Evolutionary conservation across 2,888 invertebrate species (phyloP), one percentile per base, ranked within the genome.

Genomic region (Blastobasis lacticolella): DNA sequence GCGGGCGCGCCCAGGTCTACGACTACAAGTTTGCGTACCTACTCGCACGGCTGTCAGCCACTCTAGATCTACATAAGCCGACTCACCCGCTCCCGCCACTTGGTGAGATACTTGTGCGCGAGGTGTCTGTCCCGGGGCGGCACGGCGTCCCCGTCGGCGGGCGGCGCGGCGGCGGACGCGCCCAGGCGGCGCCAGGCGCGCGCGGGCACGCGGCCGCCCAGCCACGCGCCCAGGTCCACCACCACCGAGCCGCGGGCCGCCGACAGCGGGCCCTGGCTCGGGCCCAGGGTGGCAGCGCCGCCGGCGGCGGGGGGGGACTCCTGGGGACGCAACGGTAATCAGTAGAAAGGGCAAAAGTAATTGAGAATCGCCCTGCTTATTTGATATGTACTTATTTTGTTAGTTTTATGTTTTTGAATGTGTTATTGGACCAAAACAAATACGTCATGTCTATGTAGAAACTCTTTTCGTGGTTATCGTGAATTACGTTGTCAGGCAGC

Each of bases 211-310:
- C 65, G 64, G 9, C 88, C 88, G 23, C 80, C 80, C 52, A 89
- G 65, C 88, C 90, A 90, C 41, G 90, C 89, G 2, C 86, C 89
- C 50, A 91, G 75, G 54, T 90, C 87, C 37, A 91, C 79, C 37
- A 87, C 86, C 51, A 85, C 56, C 79, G 84, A 70, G 69, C 86
- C 70, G 41, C 79, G 52, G 51, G 78, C 47, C 47, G 72, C 51
- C 50, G 80, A 56, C 0, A 62, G 57, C 3, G 71, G 70, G 4
- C 62, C 63, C 3, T 70, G 71, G 4, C 5, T 10, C 5, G 46
- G 77, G 71, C 1, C n/a, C n/a, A n/a, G n/a, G 78, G 58, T 0
- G 78, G 49, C 1, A 62, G 47, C 4, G 60, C 53, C 54, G 48
- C 54, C 10, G 42, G 42, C 42, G 42, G 5, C 6, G 23, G 23